Evolutionary conservation across 1,140 invertebrate species (phyloP), one percentile per base, ranked within the genome.

Genomic region (Metopolophium dirhodum): DNA sequence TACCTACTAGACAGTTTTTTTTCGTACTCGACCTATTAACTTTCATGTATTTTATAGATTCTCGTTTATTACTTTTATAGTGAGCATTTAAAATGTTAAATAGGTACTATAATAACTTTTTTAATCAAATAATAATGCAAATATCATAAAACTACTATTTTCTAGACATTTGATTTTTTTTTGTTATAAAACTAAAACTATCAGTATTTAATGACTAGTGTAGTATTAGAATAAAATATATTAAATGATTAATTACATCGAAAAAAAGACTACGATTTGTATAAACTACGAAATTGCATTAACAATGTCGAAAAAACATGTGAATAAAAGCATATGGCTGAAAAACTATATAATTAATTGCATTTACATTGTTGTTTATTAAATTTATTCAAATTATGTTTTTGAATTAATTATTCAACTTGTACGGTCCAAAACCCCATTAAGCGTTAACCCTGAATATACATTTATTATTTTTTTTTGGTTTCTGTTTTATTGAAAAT

Each of bases 401-500:
- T 88, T 89, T 89, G 20, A 89, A 89, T 89, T 89, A 89, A 89
- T 89, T 89, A 41, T 57, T 89, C 88, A 41, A 41, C 51, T 57
- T 89, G 37, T 54, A 37, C 11, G 20, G 49, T 57, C 35, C 88
- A 35, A 51, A 51, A 57, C 88, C 35, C 22, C 26, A 57, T 7
- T 54, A 26, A 89, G 22, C n/a, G 49, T 89, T 54, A 89, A 54
- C n/a, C 49, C 18, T 54, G n/a, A 54, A 89, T 54, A 51, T 23
- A 26, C 35, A 89, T 54, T 45, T 41, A 41, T 41, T 41, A 41
- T 41, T 37, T 54, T 88, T 35, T 86, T 47, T 30, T 41, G 1
- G 20, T 54, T 86, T 37, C 35, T 6, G 88, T 54, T 23, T 49
- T 51, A 49, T 49, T 89, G 35, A 57, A 89, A 57, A 89, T 47